These are phyloP conservation scores for Aplocera efformata DNA, from an alignment of 2,888 invertebrate genomes.

Conservation along the genomic window DNA sequence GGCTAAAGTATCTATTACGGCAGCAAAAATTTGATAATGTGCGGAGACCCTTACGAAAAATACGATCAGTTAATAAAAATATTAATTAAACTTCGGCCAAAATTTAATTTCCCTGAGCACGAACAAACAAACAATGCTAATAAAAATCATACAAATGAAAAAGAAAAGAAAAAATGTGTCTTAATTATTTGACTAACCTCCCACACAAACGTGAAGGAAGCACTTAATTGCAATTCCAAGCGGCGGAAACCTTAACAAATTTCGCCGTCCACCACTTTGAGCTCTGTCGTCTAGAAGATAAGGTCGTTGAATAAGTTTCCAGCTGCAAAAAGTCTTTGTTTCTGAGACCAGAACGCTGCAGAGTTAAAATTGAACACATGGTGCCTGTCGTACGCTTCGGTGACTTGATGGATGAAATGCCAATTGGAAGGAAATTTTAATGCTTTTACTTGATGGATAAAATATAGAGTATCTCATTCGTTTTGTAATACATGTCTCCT, in stretches of 20 bases:
- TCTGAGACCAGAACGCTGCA: slow-evolving; percentile 32
- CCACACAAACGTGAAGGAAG: slow-evolving; percentile 45
- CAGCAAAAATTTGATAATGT: no score
- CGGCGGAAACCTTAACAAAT: slow-evolving; percentile 28
- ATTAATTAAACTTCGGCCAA: no score
- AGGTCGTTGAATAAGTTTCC: slow-evolving; percentile 23
- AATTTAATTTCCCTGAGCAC: no score
- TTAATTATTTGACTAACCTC: slow-evolving; percentile 52
- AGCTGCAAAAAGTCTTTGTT: slow-evolving; percentile 18
- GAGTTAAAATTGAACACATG: slow-evolving; percentile 56
- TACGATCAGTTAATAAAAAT: no score
- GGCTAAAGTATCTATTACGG: no score
- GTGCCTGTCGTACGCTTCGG: slow-evolving; percentile 36
- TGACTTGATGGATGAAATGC: slow-evolving; percentile 48
- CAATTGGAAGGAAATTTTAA: slow-evolving; percentile 32
- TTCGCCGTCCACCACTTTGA: slow-evolving; percentile 6
- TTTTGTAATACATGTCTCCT: slow-evolving; percentile 1
- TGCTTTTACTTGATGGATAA: slow-evolving; percentile 27
- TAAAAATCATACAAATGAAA: slow-evolving; percentile 31
- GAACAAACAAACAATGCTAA: slow-evolving; percentile 16
- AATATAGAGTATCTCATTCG: slow-evolving; percentile 13
- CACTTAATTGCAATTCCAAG: slow-evolving; percentile 51
- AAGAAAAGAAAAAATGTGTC: slow-evolving; percentile 41
- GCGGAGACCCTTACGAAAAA: no score
- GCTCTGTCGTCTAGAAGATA: slow-evolving; percentile 26